These are phyloP conservation scores for Philotrypesis tridentata DNA, from an alignment of 1,140 invertebrate species.

Conservation along the genomic window DNA sequence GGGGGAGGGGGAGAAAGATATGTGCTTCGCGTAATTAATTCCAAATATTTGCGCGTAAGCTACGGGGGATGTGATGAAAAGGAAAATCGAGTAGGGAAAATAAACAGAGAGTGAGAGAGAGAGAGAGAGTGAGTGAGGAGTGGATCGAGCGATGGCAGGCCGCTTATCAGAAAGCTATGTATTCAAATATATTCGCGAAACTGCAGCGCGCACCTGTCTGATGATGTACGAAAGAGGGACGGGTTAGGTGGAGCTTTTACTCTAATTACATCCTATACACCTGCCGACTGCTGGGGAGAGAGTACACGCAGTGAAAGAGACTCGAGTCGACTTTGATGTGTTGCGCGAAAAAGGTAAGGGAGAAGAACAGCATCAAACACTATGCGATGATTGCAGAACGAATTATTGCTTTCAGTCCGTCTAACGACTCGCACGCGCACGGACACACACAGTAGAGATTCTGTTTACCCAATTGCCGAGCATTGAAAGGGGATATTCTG, in stretches of 20 bases:
- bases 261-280: neutral
- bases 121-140: neutral
- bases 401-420: neutral
- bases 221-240: neutral
- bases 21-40: neutral
- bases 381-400: neutral
- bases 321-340: neutral
- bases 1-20: no score
- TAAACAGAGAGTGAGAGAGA: neutral
- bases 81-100: neutral
- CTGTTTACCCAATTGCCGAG: no score
- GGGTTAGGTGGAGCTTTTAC: constrained; percentile 18
- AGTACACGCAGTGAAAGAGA: neutral
- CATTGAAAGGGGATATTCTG: no score
- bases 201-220: no score
- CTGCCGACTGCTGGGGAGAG: neutral
- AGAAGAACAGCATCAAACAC: no score
- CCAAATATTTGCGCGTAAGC: neutral
- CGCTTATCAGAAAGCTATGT: neutral
- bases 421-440: no score
- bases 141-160: neutral
- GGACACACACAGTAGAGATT: no score
- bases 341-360: no score
- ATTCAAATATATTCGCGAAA: constrained; percentile 7
- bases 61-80: neutral